These are phyloP conservation scores for Darevskia nairensis DNA, from an alignment of 2,797 vertebrate species.

Conservation along the genomic window DNA sequence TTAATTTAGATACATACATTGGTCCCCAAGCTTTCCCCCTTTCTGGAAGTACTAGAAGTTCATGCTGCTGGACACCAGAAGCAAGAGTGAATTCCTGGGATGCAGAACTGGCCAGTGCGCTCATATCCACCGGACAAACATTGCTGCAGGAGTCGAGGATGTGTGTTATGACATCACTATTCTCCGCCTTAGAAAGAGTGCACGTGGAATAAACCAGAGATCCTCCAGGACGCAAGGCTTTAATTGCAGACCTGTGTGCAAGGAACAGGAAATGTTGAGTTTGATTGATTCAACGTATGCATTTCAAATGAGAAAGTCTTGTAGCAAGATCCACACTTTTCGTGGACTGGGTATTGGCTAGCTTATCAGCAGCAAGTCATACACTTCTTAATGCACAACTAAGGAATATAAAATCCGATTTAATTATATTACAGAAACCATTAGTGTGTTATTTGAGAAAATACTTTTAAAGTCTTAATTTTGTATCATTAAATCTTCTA, in stretches of 20 bases:
- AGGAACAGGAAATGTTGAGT: constrained; percentile 18
- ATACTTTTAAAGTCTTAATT: background rate
- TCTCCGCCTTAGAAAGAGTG: constrained; percentile 92
- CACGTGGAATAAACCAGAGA: constrained; percentile 94
- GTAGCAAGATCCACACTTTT: background rate
- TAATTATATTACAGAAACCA: background rate
- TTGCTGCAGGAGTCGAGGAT: constrained; percentile 81
- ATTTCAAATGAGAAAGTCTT: background rate
- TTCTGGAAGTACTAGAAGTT: constrained; percentile 89
- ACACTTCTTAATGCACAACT: background rate
- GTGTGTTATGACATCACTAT: constrained; percentile 84
- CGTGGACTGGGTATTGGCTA: background rate
- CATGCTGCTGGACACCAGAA: constrained; percentile 73
- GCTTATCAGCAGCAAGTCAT: background rate
- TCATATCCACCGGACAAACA: constrained; percentile 83
- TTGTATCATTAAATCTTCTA: background rate
- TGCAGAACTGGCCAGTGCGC: constrained; percentile 77
- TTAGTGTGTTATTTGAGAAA: background rate
- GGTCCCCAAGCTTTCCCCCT: constrained; percentile 91
- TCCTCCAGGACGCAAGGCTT: constrained; percentile 90
- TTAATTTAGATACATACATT: constrained; percentile 91
- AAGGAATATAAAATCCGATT: background rate
- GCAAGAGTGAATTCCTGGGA: constrained; percentile 85
- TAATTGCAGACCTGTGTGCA: constrained; percentile 87
- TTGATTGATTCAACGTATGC: background rate